phyloP scores from a whole-genome alignment of 2,113 vertebrate species.

The Leptobrachium ailaonicum region DNA sequence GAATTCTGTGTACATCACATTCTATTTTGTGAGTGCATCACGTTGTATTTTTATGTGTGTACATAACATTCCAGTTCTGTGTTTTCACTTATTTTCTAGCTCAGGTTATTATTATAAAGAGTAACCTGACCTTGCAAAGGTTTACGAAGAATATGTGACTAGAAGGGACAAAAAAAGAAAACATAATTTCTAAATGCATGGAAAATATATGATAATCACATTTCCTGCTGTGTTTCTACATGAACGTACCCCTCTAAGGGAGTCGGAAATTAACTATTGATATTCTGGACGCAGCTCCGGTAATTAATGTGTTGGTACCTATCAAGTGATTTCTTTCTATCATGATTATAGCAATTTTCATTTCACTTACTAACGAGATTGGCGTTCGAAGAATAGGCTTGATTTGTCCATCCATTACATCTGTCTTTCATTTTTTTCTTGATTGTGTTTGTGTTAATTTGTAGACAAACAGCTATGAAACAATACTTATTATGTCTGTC shows the following conservation, averaged over 20 bases:
- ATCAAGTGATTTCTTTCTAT: neutral
- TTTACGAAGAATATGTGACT: no score
- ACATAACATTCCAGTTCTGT: no score
- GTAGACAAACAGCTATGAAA: neutral
- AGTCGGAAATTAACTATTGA: neutral
- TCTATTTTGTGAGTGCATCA: no score
- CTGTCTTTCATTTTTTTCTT: neutral
- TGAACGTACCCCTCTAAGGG: neutral
- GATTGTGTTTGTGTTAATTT: constrained; percentile 1
- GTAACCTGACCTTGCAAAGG: no score
- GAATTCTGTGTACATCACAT: no score
- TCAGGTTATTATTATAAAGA: no score
- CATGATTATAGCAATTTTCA: neutral
- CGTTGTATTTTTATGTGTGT: no score
- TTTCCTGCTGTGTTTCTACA: no score
- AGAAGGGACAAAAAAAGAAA: no score
- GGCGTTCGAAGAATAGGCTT: neutral
- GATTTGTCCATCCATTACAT: neutral
- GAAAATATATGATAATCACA: no score
- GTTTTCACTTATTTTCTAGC: no score
- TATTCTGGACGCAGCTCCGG: neutral
- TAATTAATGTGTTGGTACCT: neutral
- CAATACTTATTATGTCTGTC: neutral
- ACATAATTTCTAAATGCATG: no score
- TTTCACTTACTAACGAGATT: neutral